Evolutionary conservation across 2,797 vertebrate species (phyloP).

Genomic region (Lutjanus campechanus): DNA sequence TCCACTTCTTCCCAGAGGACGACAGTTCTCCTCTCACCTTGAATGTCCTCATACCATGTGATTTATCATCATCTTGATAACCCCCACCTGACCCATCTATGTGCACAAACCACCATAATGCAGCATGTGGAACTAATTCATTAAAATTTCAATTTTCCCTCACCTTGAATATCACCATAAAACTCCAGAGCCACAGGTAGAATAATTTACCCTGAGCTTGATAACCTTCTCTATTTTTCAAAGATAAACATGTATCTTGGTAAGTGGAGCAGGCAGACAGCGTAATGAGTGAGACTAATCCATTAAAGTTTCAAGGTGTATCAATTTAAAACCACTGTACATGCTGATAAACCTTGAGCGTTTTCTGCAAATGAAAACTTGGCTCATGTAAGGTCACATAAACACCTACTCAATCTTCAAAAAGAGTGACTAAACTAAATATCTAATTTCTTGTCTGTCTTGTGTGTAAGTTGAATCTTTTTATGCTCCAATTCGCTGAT

Average conservation of each 20-base stretch:
- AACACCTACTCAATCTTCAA: too few relatives aligned
- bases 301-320: conserved; percentile 35
- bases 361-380: conserved; percentile 9
- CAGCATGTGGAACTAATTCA: conserved; percentile 48
- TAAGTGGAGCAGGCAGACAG: conserved; percentile 33
- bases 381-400: neutral
- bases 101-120: conserved; percentile 33
- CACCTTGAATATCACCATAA: conserved; percentile 62
- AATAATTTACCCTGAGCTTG: conserved; percentile 33
- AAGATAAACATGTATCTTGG: conserved; percentile 62
- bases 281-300: conserved; percentile 49
- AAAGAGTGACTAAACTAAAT: neutral
- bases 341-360: conserved; percentile 39
- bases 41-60: conserved; percentile 10
- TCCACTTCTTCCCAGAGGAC: conserved; percentile 16
- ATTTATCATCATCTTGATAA: conserved; percentile 29
- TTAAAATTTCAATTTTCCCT: conserved; percentile 63
- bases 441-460: neutral
- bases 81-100: conserved; percentile 28
- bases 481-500: neutral
- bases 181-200: conserved; percentile 36
- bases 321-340: conserved; percentile 29
- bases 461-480: neutral
- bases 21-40: conserved; percentile 31
- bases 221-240: conserved; percentile 51